These are phyloP conservation scores for Thecocarcelia acutangulata DNA, from an alignment of 2,888 invertebrate genomes.

Conservation along the genomic window DNA sequence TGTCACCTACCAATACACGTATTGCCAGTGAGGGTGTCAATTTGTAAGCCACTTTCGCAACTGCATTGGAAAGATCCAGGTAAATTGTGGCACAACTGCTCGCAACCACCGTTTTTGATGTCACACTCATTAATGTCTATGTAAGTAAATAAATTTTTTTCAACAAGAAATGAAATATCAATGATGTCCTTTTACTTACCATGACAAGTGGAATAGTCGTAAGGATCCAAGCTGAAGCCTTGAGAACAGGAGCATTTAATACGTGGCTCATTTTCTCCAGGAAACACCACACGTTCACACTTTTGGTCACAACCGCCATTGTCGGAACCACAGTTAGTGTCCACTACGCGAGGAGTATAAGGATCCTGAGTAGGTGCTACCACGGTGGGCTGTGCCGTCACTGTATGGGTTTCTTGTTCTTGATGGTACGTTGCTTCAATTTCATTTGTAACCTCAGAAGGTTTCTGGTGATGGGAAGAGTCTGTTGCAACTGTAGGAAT, in stretches of 20 bases:
- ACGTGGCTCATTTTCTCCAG: constrained; percentile 79
- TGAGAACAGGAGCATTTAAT: constrained; percentile 78
- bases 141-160: neutral
- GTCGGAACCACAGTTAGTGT: constrained; percentile 80
- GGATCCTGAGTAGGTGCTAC: constrained; percentile 75
- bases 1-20: constrained; percentile 82
- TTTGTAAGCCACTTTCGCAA: constrained; percentile 83
- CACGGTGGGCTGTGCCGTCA: constrained; percentile 72
- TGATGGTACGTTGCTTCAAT: neutral
- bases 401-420: neutral
- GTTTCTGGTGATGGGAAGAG: constrained; percentile 5
- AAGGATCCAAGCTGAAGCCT: constrained; percentile 82
- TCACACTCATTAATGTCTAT: constrained; percentile 84
- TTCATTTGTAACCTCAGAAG: constrained; percentile 36
- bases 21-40: constrained; percentile 81
- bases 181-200: constrained; percentile 73
- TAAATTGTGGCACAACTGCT: constrained; percentile 83
- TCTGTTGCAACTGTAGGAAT: constrained; percentile 39
- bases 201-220: constrained; percentile 79
- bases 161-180: neutral
- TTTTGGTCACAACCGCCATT: constrained; percentile 83
- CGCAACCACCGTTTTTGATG: constrained; percentile 83
- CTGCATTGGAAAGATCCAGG: constrained; percentile 84
- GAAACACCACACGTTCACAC: constrained; percentile 80
- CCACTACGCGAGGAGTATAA: constrained; percentile 76